Conservation (phyloP, 2,113 vertebrate species). For the Sialia sialis region DNA sequence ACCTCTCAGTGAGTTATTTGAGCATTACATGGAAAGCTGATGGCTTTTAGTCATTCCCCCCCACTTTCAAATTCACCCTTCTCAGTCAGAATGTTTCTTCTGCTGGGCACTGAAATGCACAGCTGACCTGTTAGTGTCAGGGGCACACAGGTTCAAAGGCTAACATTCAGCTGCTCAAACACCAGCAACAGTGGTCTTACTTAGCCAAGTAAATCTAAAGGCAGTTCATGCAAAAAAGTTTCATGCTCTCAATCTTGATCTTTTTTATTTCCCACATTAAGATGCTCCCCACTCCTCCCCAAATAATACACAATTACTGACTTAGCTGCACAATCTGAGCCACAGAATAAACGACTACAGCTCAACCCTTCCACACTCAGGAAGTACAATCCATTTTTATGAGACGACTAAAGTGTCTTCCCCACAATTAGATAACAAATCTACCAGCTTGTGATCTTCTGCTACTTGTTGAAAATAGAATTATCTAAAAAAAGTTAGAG, state of each 20-base stretch:
- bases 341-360: neutral
- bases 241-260: neutral
- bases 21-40: neutral
- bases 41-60: neutral
- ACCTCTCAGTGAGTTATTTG: neutral
- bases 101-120: neutral
- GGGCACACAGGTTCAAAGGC: neutral
- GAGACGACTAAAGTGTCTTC: neutral
- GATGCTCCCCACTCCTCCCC: too few species aligned
- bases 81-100: neutral
- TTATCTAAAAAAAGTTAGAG: neutral
- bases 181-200: neutral
- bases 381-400: neutral
- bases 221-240: neutral
- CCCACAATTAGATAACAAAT: neutral
- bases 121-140: neutral
- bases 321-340: neutral
- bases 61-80: neutral
- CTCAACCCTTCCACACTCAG: neutral
- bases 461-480: neutral
- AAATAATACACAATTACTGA: neutral
- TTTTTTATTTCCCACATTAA: neutral
- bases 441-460: neutral
- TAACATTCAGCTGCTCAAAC: neutral
- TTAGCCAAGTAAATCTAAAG: neutral